Base-by-base conservation (phyloP, 1,140 invertebrate species). In the Pseudomyrmex flavicornis region DNA sequence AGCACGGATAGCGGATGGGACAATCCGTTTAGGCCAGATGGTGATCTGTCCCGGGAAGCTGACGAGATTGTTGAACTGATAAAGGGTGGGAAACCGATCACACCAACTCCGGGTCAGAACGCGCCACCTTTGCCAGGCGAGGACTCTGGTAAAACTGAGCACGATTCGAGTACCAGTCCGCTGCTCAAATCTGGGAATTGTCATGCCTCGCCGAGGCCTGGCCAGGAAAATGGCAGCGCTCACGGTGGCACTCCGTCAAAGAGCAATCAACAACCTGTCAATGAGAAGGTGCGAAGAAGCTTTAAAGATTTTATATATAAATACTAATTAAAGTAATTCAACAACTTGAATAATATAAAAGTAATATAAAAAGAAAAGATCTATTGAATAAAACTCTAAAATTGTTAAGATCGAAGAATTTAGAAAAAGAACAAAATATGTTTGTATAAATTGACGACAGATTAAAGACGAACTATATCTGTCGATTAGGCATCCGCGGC, bases 21-120 rank as follows among this genome's bases (percentile, higher is more conserved):
- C 94, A 99, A 99, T 95, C 98, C 98, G 44, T 99, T 99, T 95
- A 96, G 98, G 93, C 98, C 98, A 5, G 98, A 98, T 90, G 98
- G 98, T 65, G 98, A 99, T 94, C 95, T 99, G 85, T 98, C 97
- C 88, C 96, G 97, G 90, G 98, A 99, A 94, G 98, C 98, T 17
- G 98, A 99, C 93, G 98, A 99, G 94, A 99, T 99, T 88, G 98
- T 99, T 46, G 97, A 98, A 90, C 95, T 98, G 93, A 98, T 98
- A 93, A 98, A 98, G 94, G 97, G 97, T 82, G 97, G 97, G 59
- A 97, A 97, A 91, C 97, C 97, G 65, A 97, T 98, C 90, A 97
- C 96, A 68, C 96, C 96, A 83, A 97, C 96, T 75, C 94, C 94
- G 8, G 94, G 94, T 63, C 94, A 94, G 69, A 94, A 91, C n/a